A percentile compares a stretch with the other conserved stretches of the same genome.
These are phyloP conservation scores for Leptobrachium ailaonicum DNA, from an alignment of 2,113 vertebrate genomes.

Conservation along the genomic window DNA sequence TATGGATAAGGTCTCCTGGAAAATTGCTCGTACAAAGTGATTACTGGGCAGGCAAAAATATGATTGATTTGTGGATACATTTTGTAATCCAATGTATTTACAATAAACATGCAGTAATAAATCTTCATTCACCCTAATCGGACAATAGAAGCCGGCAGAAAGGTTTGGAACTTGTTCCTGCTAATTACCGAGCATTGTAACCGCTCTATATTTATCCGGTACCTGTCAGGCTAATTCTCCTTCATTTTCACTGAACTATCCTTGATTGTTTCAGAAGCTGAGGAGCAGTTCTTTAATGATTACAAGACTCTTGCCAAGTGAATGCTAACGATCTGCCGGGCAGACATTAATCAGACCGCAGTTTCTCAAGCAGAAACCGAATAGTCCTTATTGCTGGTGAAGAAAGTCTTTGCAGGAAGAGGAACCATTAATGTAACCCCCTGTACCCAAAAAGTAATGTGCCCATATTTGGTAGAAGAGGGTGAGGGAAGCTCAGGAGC, in stretches of 20 bases:
- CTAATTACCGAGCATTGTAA: not conserved
- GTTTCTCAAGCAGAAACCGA: not conserved
- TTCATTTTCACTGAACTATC: not conserved
- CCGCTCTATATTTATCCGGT: not conserved
- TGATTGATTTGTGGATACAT: too few relatives aligned
- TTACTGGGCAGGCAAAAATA: too few relatives aligned
- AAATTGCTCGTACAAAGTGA: too few relatives aligned
- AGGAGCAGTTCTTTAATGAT: not conserved
- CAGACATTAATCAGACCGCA: not conserved
- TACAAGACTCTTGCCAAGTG: not conserved
- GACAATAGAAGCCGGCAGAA: not conserved
- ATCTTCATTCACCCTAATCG: not conserved
- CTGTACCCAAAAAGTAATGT: not conserved
- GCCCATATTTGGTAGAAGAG: not conserved
- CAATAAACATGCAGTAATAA: not conserved
- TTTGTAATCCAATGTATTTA: too few relatives aligned
- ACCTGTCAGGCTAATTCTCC: not conserved
- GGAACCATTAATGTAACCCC: not conserved
- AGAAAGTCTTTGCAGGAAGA: not conserved
- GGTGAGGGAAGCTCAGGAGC: not conserved
- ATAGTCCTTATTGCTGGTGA: not conserved
- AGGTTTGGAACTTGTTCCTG: not conserved
- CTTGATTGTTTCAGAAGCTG: not conserved
- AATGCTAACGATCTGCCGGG: not conserved
- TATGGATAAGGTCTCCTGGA: too few relatives aligned